phyloP scores from a whole-genome alignment of 2,888 invertebrate genomes.

The Andrena minutula region DNA sequence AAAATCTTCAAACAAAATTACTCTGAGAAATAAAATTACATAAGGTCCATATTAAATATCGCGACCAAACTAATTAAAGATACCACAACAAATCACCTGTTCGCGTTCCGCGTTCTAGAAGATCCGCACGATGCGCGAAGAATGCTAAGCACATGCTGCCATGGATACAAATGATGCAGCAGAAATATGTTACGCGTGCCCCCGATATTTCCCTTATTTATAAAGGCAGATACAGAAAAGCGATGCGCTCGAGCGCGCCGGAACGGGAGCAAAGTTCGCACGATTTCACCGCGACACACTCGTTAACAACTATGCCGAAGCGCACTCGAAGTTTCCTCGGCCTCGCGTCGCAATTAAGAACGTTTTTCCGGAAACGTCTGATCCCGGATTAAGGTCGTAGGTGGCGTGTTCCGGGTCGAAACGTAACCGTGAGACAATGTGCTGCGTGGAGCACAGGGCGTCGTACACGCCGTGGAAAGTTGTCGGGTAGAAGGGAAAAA shows the following conservation, averaged over 20 bases:
- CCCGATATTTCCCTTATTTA: background rate
- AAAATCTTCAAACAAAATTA: too few relatives aligned
- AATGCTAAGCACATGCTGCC: too few relatives aligned
- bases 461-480: conserved; percentile 17
- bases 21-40: too few relatives aligned
- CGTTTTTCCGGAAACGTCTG: conserved; percentile 50
- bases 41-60: too few relatives aligned
- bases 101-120: too few relatives aligned
- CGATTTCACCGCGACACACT: conserved; percentile 2
- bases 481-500: conserved; percentile 9
- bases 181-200: too few relatives aligned
- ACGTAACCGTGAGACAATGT: conserved; percentile 36
- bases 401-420: conserved; percentile 40
- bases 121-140: too few relatives aligned
- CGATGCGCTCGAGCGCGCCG: background rate
- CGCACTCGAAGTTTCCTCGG: conserved; percentile 25
- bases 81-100: too few relatives aligned
- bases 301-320: background rate
- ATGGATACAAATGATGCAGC: too few relatives aligned
- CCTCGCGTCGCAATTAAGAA: conserved; percentile 37
- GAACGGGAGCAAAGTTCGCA: background rate
- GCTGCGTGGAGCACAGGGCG: background rate
- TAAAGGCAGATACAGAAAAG: background rate
- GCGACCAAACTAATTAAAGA: too few relatives aligned
- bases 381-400: conserved; percentile 57